A percentile compares a stretch with the other conserved stretches of the same genome.
phyloP scores from a whole-genome alignment of 2,888 invertebrate genomes.

The Athalia cordata region DNA sequence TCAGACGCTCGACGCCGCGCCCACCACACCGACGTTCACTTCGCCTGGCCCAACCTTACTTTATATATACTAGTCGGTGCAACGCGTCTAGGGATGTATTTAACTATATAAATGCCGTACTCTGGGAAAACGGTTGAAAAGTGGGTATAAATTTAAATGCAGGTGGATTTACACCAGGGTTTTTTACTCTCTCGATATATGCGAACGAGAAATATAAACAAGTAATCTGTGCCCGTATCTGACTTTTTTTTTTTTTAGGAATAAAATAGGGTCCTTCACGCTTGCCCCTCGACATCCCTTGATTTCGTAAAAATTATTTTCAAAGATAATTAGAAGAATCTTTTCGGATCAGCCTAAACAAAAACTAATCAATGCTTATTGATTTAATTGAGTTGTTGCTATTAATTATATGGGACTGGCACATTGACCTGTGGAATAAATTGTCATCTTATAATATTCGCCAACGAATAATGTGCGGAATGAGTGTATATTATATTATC shows the following conservation, averaged over 20 bases:
- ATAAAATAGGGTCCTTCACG: too few species aligned
- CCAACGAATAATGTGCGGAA: too few species aligned
- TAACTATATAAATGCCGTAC: background rate
- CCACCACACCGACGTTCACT: slow-evolving; percentile 16
- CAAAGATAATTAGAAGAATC: too few species aligned
- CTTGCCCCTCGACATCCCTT: background rate
- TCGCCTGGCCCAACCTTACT: slow-evolving; percentile 27
- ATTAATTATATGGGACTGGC: too few species aligned
- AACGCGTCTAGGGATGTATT: background rate
- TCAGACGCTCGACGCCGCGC: slow-evolving; percentile 38
- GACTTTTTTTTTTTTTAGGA: too few species aligned
- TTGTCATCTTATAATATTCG: too few species aligned
- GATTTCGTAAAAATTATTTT: background rate
- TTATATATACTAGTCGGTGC: slow-evolving; percentile 25
- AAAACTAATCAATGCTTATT: too few species aligned
- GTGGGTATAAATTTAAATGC: slow-evolving; percentile 23
- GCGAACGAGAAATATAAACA: background rate
- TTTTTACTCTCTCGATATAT: background rate
- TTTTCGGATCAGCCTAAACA: too few species aligned
- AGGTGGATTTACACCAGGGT: background rate
- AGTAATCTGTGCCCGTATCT: too few species aligned
- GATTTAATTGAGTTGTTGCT: too few species aligned
- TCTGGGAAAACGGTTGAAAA: slow-evolving; percentile 25
- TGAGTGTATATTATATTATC: background rate
- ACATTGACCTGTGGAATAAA: too few species aligned